Base-by-base conservation (phyloP, 2,113 vertebrate species). In the Oceanites oceanicus region DNA sequence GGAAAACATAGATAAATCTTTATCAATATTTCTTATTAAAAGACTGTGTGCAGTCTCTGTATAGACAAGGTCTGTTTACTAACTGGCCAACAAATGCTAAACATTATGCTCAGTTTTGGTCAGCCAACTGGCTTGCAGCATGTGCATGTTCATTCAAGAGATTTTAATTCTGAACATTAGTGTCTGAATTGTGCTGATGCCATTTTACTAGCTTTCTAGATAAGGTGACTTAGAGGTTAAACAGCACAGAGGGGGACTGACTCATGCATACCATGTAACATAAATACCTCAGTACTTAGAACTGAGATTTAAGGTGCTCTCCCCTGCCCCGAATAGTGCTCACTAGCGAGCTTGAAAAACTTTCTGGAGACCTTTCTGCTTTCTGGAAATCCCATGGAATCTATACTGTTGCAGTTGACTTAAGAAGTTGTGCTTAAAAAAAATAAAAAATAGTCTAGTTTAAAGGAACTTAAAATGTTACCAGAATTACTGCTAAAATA, bases 31-130 rank as follows among this genome's bases (percentile, higher is more conserved):
- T 77, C 30, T 44, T 73, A 34, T 0, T 66, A 32, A 40, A 88
- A 85, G 44, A 8, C 17, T 1, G 0, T 27, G 9, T 63, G 23
- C 26, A 10, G 15, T 22, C 25, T n/a, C 30, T 71, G 0, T 59
- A 21, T 62, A 30, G 61, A 15, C 55, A 75, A 25, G 25, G 7
- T 55, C 62, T 65, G 13, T 81, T 70, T 55, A 40, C n/a, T 55
- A 15, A 44, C 17, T 68, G 72, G 15, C 27, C 38, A 21, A 10
- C 1, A 3, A 72, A 17, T 71, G 32, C n/a, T 68, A 47, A 86
- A 79, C 56, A 17, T 4, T 62, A 15, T 42, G 45, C 36, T 81
- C 21, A 21, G 47, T 18, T 84, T 80, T 71, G 47, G 17, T 77
- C 47, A 91, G 27, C 27, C 45, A 63, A 0, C 56, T 62, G 55